Evolutionary conservation across 1,140 invertebrate species (phyloP).

Genomic region (Plutomurus gul): DNA sequence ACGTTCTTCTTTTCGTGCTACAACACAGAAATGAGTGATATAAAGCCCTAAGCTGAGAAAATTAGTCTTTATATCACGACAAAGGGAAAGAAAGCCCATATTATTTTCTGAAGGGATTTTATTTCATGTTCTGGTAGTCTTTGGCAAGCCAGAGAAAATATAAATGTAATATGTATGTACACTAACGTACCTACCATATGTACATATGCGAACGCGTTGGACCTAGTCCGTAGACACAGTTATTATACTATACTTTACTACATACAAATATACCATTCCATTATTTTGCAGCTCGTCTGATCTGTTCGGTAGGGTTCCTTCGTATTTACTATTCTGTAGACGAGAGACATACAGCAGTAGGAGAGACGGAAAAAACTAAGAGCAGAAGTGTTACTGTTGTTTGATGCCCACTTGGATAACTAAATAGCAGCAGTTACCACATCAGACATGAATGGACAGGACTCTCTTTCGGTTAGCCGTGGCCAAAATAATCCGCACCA

Average conservation of each 20-base stretch:
- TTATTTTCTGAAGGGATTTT: conserved; percentile 22
- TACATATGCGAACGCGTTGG: no score
- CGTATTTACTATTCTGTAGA: no score
- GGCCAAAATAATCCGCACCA: not conserved
- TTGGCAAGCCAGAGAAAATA: not conserved
- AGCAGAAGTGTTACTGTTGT: not conserved
- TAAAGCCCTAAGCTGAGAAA: conserved; percentile 23
- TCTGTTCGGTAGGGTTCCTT: no score
- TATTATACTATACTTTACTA: no score
- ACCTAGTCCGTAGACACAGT: no score
- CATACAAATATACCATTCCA: no score
- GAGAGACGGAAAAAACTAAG: not conserved
- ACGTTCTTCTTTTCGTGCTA: not conserved
- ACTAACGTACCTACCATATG: no score
- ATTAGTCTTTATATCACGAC: conserved; percentile 17
- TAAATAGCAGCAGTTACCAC: conserved; percentile 14
- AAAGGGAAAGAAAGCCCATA: conserved; percentile 10
- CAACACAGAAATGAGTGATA: conserved; percentile 26
- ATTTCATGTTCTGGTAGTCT: not conserved
- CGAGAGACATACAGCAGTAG: not conserved
- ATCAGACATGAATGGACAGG: not conserved
- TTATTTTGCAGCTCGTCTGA: no score
- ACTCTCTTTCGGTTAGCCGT: not conserved
- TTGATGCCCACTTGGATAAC: conserved; percentile 8
- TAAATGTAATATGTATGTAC: not conserved